Conservation (phyloP, 2,797 vertebrate species). For the Pantherophis vulpinus region DNA sequence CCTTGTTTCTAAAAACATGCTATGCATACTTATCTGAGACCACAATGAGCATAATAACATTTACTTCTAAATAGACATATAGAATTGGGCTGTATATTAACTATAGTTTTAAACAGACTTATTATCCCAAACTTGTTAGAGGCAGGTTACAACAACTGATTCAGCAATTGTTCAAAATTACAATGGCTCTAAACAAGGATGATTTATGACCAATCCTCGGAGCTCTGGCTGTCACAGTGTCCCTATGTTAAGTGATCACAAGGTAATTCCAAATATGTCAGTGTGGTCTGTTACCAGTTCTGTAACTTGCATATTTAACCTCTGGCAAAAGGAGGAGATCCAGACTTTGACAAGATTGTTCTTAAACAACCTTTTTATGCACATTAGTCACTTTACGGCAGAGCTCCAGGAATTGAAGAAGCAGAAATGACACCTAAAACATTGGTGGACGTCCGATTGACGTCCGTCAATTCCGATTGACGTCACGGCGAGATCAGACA, state of each 20-base stretch:
- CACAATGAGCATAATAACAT: neutral
- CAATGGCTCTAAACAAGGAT: neutral
- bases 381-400: neutral
- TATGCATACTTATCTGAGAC: neutral
- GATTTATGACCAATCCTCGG: neutral
- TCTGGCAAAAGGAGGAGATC: neutral
- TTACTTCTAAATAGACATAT: neutral
- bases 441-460: neutral
- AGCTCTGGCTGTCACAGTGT: neutral
- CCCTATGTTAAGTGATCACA: neutral
- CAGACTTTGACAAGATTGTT: neutral
- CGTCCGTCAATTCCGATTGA: too few relatives aligned
- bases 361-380: neutral
- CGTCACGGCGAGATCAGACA: too few relatives aligned
- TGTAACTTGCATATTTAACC: neutral
- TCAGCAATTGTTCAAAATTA: neutral
- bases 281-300: neutral
- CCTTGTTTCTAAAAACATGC: conserved; percentile 27
- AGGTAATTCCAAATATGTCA: neutral
- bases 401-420: neutral
- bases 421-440: neutral
- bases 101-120: neutral
- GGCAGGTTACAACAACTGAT: neutral
- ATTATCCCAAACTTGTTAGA: neutral
- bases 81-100: neutral